These are phyloP conservation scores for Deilephila porcellus DNA, from an alignment of 2,888 invertebrate species.

Conservation along the genomic window DNA sequence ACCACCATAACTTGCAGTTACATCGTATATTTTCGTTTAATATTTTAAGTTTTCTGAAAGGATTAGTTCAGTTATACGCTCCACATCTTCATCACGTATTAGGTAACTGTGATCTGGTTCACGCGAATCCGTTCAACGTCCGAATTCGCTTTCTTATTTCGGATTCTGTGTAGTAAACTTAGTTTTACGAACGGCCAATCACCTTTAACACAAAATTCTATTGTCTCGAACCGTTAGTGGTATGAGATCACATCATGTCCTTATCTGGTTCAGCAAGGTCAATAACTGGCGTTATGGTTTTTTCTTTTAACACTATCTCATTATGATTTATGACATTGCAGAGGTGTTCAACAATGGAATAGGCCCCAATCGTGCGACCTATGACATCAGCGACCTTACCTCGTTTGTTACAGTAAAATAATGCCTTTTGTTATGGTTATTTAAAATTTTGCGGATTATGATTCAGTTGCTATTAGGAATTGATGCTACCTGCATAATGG, in stretches of 20 bases:
- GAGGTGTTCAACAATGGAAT: conserved; percentile 61
- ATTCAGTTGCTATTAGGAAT: neutral
- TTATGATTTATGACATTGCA: conserved; percentile 64
- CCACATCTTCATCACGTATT: conserved; percentile 2
- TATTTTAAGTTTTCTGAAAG: neutral
- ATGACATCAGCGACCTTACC: conserved; percentile 70
- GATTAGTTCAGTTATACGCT: conserved; percentile 6
- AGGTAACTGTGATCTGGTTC: conserved; percentile 22
- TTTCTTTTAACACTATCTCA: conserved; percentile 58
- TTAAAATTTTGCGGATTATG: conserved; percentile 28
- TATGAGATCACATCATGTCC: conserved; percentile 42
- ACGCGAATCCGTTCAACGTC: conserved; percentile 11
- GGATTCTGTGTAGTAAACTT: conserved; percentile 32
- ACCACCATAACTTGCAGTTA: neutral
- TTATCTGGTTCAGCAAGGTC: conserved; percentile 63
- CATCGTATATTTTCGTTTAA: too few species aligned
- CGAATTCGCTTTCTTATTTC: conserved; percentile 34
- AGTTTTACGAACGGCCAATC: conserved; percentile 43
- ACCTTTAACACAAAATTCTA: conserved; percentile 44
- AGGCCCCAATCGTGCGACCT: conserved; percentile 66
- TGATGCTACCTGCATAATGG: neutral
- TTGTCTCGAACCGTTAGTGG: conserved; percentile 36
- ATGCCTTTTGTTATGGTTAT: conserved; percentile 51
- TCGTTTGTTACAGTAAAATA: conserved; percentile 59
- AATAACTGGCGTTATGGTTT: conserved; percentile 49